Percentiles rank a stretch among this genome's conserved stretches.
Evolutionary conservation across 2,113 vertebrate species (phyloP).

Genomic region (Macaca mulatta): DNA sequence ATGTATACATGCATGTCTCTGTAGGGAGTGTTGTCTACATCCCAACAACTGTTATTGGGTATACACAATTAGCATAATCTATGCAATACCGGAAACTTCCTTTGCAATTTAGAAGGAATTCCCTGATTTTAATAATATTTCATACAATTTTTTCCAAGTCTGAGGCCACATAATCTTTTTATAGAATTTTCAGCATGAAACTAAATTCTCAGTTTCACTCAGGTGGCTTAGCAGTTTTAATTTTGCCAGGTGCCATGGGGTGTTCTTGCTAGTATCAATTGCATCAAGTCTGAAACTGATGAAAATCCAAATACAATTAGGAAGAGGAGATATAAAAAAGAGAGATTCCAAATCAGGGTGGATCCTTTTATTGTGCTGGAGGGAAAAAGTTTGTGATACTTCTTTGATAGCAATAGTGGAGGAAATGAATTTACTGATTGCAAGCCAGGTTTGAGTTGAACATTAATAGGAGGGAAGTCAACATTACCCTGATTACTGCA

Average conservation of each 20-base stretch:
- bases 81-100: neutral
- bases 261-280: constrained; percentile 35
- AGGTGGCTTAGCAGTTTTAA: neutral
- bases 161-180: constrained; percentile 44
- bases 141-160: constrained; percentile 14
- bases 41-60: neutral
- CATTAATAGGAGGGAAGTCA: neutral
- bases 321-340: neutral
- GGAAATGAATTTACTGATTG: constrained; percentile 45
- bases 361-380: neutral
- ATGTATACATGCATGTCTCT: neutral
- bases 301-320: constrained; percentile 48
- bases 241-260: neutral
- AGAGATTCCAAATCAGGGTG: neutral
- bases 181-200: constrained; percentile 50
- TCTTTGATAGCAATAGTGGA: neutral
- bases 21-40: neutral
- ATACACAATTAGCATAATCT: neutral
- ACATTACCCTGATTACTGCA: constrained; percentile 22
- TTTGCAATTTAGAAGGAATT: constrained; percentile 56
- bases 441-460: neutral
- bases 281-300: constrained; percentile 29
- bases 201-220: constrained; percentile 31
- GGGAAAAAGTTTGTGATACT: neutral
- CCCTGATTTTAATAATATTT: constrained; percentile 42